These are phyloP conservation scores for Intellagama lesueurii DNA, from an alignment of 2,797 vertebrate species.

Conservation along the genomic window DNA sequence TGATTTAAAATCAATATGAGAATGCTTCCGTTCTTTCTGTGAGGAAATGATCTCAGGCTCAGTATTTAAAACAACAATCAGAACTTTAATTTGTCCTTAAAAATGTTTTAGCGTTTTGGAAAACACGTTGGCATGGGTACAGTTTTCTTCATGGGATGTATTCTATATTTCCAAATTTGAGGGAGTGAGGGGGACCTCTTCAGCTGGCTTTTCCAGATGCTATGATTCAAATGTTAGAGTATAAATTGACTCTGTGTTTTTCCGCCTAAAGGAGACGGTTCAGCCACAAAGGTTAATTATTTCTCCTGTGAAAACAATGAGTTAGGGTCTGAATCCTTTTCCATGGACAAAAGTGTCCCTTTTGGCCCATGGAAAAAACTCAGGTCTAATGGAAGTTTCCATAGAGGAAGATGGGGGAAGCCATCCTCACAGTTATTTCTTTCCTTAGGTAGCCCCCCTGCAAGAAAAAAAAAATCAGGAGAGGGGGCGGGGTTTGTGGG, in stretches of 20 bases:
- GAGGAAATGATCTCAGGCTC: neutral
- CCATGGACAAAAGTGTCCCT: neutral
- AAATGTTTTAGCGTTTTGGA: neutral
- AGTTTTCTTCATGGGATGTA: neutral
- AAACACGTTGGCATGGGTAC: neutral
- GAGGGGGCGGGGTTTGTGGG: neutral
- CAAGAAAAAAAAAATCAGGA: neutral
- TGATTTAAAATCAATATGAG: constrained; percentile 1
- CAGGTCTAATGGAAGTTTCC: neutral
- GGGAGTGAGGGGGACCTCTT: neutral
- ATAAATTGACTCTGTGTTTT: neutral
- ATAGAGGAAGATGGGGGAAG: neutral
- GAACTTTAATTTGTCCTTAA: neutral
- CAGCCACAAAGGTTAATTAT: neutral
- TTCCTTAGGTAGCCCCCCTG: neutral
- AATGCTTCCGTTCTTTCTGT: neutral
- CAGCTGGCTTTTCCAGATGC: neutral
- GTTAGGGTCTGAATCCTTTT: neutral
- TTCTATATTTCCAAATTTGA: neutral
- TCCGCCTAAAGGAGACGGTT: no score
- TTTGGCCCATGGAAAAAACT: neutral
- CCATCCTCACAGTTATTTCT: neutral
- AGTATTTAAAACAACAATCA: neutral
- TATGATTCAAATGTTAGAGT: neutral
- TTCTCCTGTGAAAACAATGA: neutral